These are phyloP conservation scores for Toxotes lorentzi DNA, from an alignment of 2,797 vertebrate species.

Conservation along the genomic window DNA sequence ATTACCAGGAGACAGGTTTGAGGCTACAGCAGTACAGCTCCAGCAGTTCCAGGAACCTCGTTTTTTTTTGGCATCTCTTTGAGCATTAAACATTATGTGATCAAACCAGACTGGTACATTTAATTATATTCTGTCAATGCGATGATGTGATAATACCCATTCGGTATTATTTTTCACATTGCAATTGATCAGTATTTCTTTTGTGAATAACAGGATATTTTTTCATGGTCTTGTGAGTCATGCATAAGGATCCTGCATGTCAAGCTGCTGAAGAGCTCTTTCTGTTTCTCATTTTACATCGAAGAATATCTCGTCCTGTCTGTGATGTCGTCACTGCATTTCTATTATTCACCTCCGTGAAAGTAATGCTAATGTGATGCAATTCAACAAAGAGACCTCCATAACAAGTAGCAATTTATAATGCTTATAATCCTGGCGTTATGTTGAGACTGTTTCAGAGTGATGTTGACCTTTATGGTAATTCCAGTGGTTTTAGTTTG, in stretches of 20 bases:
- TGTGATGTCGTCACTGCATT: neutral
- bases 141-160: neutral
- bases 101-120: neutral
- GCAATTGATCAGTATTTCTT: neutral
- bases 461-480: neutral
- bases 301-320: neutral
- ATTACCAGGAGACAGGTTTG: neutral
- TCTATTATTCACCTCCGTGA: constrained; percentile 2
- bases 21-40: no score
- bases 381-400: neutral
- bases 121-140: neutral
- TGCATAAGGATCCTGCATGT: neutral
- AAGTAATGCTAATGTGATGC: neutral
- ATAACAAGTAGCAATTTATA: neutral
- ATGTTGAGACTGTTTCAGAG: neutral
- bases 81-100: neutral
- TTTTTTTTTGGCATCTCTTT: neutral
- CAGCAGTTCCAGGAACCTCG: neutral
- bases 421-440: neutral
- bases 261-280: neutral
- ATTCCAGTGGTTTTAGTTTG: neutral
- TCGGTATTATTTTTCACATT: neutral
- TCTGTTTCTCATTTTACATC: neutral
- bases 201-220: neutral
- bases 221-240: neutral